Base-by-base conservation (phyloP, 2,797 vertebrate genomes). In the Ambastaia sidthimunki region DNA sequence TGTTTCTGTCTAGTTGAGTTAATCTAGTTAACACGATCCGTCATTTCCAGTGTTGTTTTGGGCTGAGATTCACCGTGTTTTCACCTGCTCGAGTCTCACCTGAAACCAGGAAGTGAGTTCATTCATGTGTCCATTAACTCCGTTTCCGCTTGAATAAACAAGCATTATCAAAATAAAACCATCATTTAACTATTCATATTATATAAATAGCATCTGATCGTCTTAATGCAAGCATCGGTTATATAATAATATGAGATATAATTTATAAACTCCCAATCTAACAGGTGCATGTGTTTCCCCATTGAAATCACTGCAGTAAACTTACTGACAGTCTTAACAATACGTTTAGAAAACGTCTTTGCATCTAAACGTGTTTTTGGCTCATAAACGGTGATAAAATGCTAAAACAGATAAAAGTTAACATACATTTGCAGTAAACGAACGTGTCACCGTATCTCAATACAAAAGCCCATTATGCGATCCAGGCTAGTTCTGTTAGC, bases 71-170 rank as follows among this genome's bases (percentile, higher is more conserved):
- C 25, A n/a, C 12, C 5, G 69, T 18, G 52, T 67, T 65, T 66
- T 77, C 52, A 77, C 80, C 68, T 77, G 74, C 55, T 18, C 69
- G 60, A 54, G 48, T 7, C 74, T 78, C 80, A 84, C 85, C 85
- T 86, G 50, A 63, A 80, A 84, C 78, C 84, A 82, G 85, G 85
- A 86, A 86, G 85, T 57, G 15, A 50, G n/a, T 59, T 57, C 48
- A 19, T 69, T 25, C 37, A 19, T 41, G 50, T 31, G 25, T 71
- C 41, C 3, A 10, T 62, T 2, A 73, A 55, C 44, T 71, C 62
- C 19, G 41, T 65, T 71, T 50, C 34, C 41, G 34, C 16, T 31
- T 2, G 66, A 74, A 60, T 31, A 59, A 13, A 41, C 9, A 12
- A 48, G 7, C 15, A 52, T 21, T 12, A 41, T 25, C 15, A 78